Evolutionary conservation across 2,113 vertebrate genomes (phyloP), one percentile per base, ranked within the genome.

Genomic region (human (Homo sapiens)): DNA sequence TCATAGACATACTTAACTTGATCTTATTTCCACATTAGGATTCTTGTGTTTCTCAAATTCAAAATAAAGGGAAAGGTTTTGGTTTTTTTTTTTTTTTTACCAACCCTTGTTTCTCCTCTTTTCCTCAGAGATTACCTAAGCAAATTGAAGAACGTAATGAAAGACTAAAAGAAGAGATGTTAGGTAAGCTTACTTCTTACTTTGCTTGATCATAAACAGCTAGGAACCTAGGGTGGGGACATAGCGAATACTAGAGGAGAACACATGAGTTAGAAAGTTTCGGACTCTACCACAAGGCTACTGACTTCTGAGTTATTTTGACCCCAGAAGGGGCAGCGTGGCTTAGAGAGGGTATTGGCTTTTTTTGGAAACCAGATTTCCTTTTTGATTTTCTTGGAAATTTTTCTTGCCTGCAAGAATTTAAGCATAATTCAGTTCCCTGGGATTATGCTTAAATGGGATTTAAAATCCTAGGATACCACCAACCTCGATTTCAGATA

Each of bases 111-210:
- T 97, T 94, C 73, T 90, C 90, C 17, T 98, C 12, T 96, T n/a
- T 89, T 84, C 94, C 89, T 52, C 98, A 99, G 99, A 98, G 99
- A 98, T 98, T 99, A 89, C 99, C 99, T 81, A 98, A 98, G 97
- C 99, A 99, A 98, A 99, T 99, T 90, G 99, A 99, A 96, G 99
- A 99, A 94, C 99, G 99, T 73, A 99, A 99, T 88, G 99, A 99
- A 98, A 99, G 99, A 96, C 95, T 99, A 94, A 99, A 99, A 98
- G 99, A 99, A 97, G 99, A 99, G 97, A 99, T 99, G 99, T 97
- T 99, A 81, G 98, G 99, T 99, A 99, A 97, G 99, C 98, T 66
- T 59, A 45, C 72, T 52, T 66, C 59, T 89, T 61, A 7, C 32
- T 57, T 89, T 78, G 35, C 32, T n/a, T 61, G 57, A 59, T 68